Percentiles rank a stretch among this genome's conserved stretches.
Conservation (phyloP, 1,140 invertebrate species). For the Bilobella aurantiaca region DNA sequence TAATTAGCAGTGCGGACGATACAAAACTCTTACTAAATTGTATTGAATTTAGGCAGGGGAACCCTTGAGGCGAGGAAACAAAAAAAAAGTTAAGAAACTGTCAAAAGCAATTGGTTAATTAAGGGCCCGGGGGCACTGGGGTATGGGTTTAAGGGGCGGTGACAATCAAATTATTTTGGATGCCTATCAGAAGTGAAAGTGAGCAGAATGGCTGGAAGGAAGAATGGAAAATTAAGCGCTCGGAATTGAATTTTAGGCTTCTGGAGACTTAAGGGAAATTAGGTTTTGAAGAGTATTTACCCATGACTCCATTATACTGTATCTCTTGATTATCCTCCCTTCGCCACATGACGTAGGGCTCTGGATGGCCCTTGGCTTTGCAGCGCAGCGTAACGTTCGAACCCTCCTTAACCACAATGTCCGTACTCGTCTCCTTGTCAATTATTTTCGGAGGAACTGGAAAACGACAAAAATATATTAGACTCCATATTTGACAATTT, state of each 20-base stretch:
- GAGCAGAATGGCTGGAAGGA: no score
- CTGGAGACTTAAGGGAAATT: no score
- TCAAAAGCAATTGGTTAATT: neutral
- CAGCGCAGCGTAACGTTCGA: constrained; percentile 72
- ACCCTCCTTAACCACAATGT: constrained; percentile 75
- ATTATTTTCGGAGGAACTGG: constrained; percentile 76
- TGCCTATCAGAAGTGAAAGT: no score
- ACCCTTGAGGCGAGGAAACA: no score
- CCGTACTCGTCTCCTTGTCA: constrained; percentile 71
- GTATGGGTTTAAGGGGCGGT: neutral
- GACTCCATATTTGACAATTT: no score
- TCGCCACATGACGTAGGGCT: constrained; percentile 82
- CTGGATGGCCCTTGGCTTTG: constrained; percentile 75
- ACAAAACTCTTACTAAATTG: no score
- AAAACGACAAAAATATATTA: constrained; percentile 18
- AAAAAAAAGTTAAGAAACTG: no score
- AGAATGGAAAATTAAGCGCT: no score
- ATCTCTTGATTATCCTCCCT: constrained; percentile 77
- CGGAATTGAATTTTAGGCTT: no score
- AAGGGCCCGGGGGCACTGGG: neutral
- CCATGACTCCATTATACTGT: constrained; percentile 69
- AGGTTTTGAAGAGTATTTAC: constrained; percentile 48
- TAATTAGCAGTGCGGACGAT: no score
- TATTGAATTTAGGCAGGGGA: no score
- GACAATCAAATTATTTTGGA: neutral